Percentiles rank a stretch among this genome's conserved stretches.
phyloP scores from a whole-genome alignment of 2,888 invertebrate genomes.

The Acrobasis repandana region DNA sequence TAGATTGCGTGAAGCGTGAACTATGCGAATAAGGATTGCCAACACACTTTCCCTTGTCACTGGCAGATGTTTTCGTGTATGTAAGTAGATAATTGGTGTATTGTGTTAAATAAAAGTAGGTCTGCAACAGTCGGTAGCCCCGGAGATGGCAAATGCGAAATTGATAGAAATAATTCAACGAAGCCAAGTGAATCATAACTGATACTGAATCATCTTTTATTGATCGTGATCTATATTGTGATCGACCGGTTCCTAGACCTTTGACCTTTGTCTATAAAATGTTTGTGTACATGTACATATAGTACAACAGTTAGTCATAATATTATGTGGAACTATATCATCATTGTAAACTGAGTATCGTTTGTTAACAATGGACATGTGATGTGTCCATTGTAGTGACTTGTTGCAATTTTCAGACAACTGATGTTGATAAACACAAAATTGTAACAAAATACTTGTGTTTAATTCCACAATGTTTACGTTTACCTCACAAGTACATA shows the following conservation, averaged over 20 bases:
- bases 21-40: constrained; percentile 50
- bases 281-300: constrained; percentile 2
- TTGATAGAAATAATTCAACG: constrained; percentile 34
- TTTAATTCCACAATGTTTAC: background rate
- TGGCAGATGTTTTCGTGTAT: constrained; percentile 41
- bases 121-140: constrained; percentile 21
- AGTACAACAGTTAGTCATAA: background rate
- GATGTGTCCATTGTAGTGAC: constrained; percentile 5
- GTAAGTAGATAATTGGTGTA: constrained; percentile 43
- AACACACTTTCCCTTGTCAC: constrained; percentile 61
- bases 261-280: constrained; percentile 12
- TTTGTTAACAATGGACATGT: background rate
- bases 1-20: constrained; percentile 59
- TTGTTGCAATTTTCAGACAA: constrained; percentile 11
- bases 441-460: background rate
- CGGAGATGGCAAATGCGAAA: constrained; percentile 31
- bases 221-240: constrained; percentile 16
- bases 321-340: constrained; percentile 9
- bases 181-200: constrained; percentile 5
- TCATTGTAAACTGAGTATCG: constrained; percentile 5
- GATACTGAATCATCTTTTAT: constrained; percentile 12
- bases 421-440: constrained; percentile 10
- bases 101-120: constrained; percentile 37
- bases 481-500: background rate
- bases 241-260: constrained; percentile 13